These are phyloP conservation scores for Barnardius zonarius DNA, from an alignment of 2,113 vertebrate genomes.

Conservation along the genomic window DNA sequence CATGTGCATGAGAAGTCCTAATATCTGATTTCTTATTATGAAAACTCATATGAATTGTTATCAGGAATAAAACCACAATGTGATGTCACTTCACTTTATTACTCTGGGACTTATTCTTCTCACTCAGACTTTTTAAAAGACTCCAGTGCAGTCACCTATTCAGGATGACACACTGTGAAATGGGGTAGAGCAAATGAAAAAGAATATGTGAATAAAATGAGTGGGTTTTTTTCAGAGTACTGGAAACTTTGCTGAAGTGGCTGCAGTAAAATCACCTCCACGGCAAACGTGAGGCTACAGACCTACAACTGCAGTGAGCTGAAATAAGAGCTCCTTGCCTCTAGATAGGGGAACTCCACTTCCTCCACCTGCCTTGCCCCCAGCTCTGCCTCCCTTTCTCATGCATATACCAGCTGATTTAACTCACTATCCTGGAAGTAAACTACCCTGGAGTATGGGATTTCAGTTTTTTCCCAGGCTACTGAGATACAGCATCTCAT, in stretches of 20 bases:
- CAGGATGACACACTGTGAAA: neutral
- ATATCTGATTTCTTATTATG: neutral
- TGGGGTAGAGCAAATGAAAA: neutral
- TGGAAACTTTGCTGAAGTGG: neutral
- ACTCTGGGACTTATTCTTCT: neutral
- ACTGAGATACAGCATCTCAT: neutral
- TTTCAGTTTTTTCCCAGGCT: neutral
- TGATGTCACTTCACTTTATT: neutral
- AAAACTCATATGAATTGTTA: neutral
- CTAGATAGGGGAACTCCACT: neutral
- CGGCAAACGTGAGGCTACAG: neutral
- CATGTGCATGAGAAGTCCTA: fast-evolving
- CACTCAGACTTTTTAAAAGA: neutral
- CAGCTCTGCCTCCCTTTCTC: neutral
- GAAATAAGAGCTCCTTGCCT: neutral
- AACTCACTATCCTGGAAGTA: neutral
- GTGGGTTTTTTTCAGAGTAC: neutral
- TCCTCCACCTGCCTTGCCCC: neutral
- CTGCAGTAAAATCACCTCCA: neutral
- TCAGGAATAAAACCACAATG: neutral
- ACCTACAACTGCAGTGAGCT: neutral
- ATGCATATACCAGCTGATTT: neutral
- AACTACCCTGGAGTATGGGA: neutral
- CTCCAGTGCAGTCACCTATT: neutral
- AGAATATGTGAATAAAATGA: neutral